These are phyloP conservation scores for Tragelaphus eurycerus DNA, from an alignment of 2,797 vertebrate species.

Conservation along the genomic window DNA sequence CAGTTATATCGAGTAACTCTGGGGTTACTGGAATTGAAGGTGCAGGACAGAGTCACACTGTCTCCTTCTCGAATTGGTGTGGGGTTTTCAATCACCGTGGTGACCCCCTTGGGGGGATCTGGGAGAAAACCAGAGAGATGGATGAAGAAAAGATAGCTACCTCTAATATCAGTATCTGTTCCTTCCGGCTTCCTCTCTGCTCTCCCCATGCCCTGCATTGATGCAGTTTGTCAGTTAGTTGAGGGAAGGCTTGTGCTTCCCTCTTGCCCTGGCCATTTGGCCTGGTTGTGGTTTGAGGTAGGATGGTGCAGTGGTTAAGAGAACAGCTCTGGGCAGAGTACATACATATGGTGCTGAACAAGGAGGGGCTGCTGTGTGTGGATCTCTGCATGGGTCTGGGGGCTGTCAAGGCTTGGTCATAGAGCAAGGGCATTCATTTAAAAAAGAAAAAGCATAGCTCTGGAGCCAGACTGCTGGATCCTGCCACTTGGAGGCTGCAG, in stretches of 20 bases:
- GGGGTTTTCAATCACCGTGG: background rate
- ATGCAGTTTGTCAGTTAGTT: background rate
- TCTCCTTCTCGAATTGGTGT: conserved; percentile 61
- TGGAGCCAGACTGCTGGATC: background rate
- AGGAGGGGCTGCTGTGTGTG: background rate
- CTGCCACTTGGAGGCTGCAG: background rate
- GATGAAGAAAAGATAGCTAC: background rate
- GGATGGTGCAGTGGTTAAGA: too few relatives aligned
- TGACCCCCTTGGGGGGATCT: conserved; percentile 72
- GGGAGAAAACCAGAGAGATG: background rate
- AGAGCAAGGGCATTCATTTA: fast-evolving
- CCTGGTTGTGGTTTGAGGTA: background rate
- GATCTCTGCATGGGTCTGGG: background rate
- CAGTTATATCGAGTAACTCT: background rate
- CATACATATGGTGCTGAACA: fast-evolving
- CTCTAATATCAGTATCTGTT: background rate
- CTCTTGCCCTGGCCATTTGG: background rate
- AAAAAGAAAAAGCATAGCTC: background rate
- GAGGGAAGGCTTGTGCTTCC: background rate
- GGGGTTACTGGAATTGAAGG: conserved; percentile 67
- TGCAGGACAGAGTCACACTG: conserved; percentile 51
- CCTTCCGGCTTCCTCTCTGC: background rate
- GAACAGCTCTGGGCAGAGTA: background rate
- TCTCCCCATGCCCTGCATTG: fast-evolving
- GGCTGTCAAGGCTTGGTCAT: background rate